Conservation (phyloP, 2,888 invertebrate species). For the Eilema griseolum region DNA sequence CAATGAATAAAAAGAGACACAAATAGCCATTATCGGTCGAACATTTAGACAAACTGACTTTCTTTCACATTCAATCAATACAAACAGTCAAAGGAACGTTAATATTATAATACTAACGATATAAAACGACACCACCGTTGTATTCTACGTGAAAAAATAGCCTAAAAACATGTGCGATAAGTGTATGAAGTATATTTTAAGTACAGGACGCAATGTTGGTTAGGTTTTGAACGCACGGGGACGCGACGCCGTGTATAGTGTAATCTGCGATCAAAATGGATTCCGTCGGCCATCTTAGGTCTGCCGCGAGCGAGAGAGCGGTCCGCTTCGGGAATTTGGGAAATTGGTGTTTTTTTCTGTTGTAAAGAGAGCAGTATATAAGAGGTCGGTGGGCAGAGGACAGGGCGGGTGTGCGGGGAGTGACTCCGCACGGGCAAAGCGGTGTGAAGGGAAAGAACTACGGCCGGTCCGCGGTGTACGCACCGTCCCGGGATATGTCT, state of each 20-base stretch:
- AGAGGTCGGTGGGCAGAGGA: slow-evolving; percentile 84
- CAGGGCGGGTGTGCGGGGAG: slow-evolving; percentile 71
- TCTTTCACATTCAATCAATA: slow-evolving; percentile 77
- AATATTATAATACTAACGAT: slow-evolving; percentile 46
- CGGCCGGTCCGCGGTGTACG: slow-evolving; percentile 56
- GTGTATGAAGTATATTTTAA: slow-evolving; percentile 72
- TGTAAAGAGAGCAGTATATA: slow-evolving; percentile 87
- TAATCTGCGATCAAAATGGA: slow-evolving; percentile 87
- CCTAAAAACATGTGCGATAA: slow-evolving; percentile 84
- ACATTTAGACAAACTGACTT: slow-evolving; percentile 68
- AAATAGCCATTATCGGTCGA: slow-evolving; percentile 63
- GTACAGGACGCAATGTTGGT: slow-evolving; percentile 71
- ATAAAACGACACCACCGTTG: slow-evolving; percentile 71
- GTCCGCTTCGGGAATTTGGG: slow-evolving; percentile 85
- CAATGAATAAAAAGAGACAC: slow-evolving; percentile 69
- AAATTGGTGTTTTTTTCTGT: slow-evolving; percentile 86
- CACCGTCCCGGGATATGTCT: slow-evolving; percentile 60
- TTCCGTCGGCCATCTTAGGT: slow-evolving; percentile 85
- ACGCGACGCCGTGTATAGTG: slow-evolving; percentile 66
- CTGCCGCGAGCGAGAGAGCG: slow-evolving; percentile 83
- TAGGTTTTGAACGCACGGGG: slow-evolving; percentile 82
- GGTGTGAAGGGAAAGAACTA: slow-evolving; percentile 86
- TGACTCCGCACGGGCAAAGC: slow-evolving; percentile 83
- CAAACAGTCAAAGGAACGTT: slow-evolving; percentile 60
- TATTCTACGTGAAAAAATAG: slow-evolving; percentile 81